A percentile compares a stretch with the other conserved stretches of the same genome.
These are phyloP conservation scores for Halcyon malimbica DNA, from an alignment of 2,113 vertebrate species.

Conservation along the genomic window DNA sequence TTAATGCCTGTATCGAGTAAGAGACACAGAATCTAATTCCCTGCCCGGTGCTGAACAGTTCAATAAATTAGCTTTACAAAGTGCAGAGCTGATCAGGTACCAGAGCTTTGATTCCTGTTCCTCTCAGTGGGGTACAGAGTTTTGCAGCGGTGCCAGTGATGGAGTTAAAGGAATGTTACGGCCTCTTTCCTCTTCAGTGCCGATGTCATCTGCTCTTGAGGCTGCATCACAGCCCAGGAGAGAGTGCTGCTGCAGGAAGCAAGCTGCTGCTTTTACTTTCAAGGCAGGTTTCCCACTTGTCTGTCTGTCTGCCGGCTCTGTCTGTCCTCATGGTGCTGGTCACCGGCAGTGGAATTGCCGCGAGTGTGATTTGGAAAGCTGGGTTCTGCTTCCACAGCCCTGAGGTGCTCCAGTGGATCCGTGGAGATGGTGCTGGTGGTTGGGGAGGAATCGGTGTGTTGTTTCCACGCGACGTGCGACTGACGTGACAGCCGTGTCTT, in stretches of 20 bases:
- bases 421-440: not conserved
- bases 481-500: not conserved
- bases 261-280: not conserved
- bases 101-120: not conserved
- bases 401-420: not conserved
- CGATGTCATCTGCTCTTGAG: not conserved
- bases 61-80: not conserved
- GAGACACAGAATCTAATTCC: not conserved
- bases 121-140: not conserved
- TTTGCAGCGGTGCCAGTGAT: not conserved
- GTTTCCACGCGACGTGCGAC: not conserved
- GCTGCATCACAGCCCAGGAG: not conserved
- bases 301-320: not conserved
- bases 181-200: not conserved
- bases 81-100: not conserved
- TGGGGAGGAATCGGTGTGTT: not conserved
- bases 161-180: not conserved
- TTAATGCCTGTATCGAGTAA: not conserved
- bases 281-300: not conserved
- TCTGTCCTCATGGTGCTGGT: fast-evolving
- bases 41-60: not conserved
- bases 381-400: not conserved
- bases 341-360: not conserved
- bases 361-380: not conserved
- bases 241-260: not conserved